Evolutionary conservation across 2,888 invertebrate species (phyloP), one percentile per base, ranked within the genome.

Genomic region (Lymantria monacha): DNA sequence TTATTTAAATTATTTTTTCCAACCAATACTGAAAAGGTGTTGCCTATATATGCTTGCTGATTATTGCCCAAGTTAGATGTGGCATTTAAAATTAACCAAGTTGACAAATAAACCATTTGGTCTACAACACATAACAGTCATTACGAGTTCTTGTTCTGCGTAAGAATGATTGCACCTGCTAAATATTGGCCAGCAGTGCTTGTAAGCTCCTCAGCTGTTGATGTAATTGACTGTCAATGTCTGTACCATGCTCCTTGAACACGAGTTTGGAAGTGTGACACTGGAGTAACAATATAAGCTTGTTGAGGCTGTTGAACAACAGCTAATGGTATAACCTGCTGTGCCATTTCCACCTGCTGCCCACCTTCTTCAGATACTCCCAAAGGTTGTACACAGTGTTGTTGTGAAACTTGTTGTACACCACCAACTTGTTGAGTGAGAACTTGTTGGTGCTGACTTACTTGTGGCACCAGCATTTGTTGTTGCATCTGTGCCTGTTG

Each of bases 291-390:
- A 55, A 94, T 89, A 75, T 93, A 94, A 0, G 94, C 92, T 65
- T 93, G 93, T 70, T 93, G 94, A 44, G 93, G 93, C 61, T 93
- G 93, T 56, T 92, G 93, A 0, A 94, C 93, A 30, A 94, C 93
- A 9, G 94, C 93, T 33, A 94, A 72, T 0, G 94, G 94, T 58
- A 94, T 94, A 7, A 94, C 93, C 75, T 94, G 94, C 64, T 93
- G 94, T 9, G 93, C 90, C 82, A 93, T 93, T 64, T 93, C 93
- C 47, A 93, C 91, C 2, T 86, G 92, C 72, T 93, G 93, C 0
- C 84, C 87, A 7, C 78, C 81, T 50, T 91, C 91, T 55, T 88
- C 93, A 0, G 86, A 83, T 41, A 91, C 90, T 41, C 91, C 92
- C 14, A 91, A 80, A 1, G 90, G 80, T 53, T 92, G 91, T 53